Evolutionary conservation across 2,888 invertebrate genomes (phyloP).

Genomic region (Agrilus mali): DNA sequence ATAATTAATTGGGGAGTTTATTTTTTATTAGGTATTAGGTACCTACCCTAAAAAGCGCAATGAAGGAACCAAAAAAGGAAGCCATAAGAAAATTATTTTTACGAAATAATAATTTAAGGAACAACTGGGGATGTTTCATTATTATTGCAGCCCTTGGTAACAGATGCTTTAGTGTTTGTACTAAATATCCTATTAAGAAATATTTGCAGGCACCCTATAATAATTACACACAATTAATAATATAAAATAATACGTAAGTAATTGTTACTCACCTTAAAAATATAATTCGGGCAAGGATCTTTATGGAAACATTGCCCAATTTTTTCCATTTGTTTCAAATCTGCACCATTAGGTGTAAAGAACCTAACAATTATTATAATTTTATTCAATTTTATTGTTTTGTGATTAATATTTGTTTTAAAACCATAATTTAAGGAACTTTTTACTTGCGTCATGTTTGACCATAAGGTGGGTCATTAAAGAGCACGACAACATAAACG

Average conservation of each 20-base stretch:
- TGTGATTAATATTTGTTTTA: too few species aligned
- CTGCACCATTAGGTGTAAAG: too few species aligned
- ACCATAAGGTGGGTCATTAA: too few species aligned
- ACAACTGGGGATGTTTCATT: conserved; percentile 11
- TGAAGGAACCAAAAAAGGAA: conserved; percentile 22
- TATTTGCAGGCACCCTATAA: conserved; percentile 20
- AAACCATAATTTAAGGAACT: too few species aligned
- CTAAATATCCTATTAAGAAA: conserved; percentile 19
- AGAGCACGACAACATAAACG: neutral
- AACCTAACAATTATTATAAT: too few species aligned
- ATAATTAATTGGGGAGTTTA: neutral
- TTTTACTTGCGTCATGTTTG: too few species aligned
- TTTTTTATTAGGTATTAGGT: neutral
- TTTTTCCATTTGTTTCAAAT: too few species aligned
- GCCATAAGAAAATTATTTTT: conserved; percentile 21
- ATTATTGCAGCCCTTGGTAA: conserved; percentile 14
- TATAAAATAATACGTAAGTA: neutral
- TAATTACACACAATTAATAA: neutral
- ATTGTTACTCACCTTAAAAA: conserved; percentile 6
- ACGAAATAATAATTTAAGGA: conserved; percentile 15
- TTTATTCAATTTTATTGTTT: too few species aligned
- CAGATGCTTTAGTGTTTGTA: conserved; percentile 17
- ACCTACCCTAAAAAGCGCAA: conserved; percentile 22
- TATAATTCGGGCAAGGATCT: conserved; percentile 10
- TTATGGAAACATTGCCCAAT: conserved; percentile 6